Base-by-base conservation (phyloP, 2,113 vertebrate species). In the Octodon degus region DNA sequence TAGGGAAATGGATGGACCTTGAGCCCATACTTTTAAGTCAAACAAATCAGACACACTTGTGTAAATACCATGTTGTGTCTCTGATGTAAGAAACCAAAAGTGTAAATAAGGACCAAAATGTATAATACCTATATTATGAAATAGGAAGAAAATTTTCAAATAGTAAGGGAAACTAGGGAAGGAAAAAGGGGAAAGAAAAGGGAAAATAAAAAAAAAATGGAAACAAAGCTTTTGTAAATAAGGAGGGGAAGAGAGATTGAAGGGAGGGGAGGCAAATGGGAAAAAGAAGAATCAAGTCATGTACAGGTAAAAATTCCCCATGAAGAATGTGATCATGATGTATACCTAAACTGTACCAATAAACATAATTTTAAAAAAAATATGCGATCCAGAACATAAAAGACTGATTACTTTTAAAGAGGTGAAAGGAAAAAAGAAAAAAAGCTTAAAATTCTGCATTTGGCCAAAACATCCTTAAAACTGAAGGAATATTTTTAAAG, bases 401-500 rank as follows among this genome's bases (percentile, higher is more conserved):
- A 7, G 17, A 86, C 12, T 27, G 43, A 37, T 55, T 47, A 37
- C 53, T 22, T 83, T 94, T 68, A 79, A 83, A 92, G 30, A 86
- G 67, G 83, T 32, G 6, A 67, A 74, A 92, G 60, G 2, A 53
- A 53, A 65, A 11, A 88, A 82, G 37, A 94, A 88, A 58, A 16
- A 43, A 50, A 40, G 63, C 9, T 74, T 84, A 81, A 34, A 91
- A 83, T 62, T 88, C 32, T 84, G 34, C 67, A 68, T 68, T 53
- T 27, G 88, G 9, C 60, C 88, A 76, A 85, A 89, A 90, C 55
- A 82, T 32, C 50, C 53, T 82, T 81, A 94, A 91, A 95, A 40
- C 43, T 85, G 3, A 88, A 90, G 60, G 16, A 85, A 32, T 77
- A 1, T 13, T 72, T 91, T 85, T 37, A 14, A 84, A 43, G 8